phyloP scores from a whole-genome alignment of 2,113 vertebrate species.

The Gasterosteus nipponicus region DNA sequence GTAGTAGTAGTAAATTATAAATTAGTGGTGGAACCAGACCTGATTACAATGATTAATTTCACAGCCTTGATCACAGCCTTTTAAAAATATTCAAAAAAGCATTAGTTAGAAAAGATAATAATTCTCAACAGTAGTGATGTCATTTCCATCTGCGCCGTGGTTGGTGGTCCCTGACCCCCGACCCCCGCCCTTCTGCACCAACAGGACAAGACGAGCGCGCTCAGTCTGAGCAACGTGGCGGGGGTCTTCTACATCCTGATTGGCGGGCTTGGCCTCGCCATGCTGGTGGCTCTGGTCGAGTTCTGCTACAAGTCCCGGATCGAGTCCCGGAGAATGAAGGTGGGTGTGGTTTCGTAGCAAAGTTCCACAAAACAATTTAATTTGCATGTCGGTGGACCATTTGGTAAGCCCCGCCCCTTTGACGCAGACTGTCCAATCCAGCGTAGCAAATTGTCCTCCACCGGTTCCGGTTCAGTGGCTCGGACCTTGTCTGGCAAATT shows the following conservation, averaged over 20 bases:
- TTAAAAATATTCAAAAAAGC: background rate
- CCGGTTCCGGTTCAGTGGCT: no score
- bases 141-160: background rate
- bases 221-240: conserved; percentile 98
- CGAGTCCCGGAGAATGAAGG: conserved; percentile 97
- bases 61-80: conserved; percentile 8
- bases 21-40: background rate
- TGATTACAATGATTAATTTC: background rate
- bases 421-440: no score
- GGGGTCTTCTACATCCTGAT: conserved; percentile 99
- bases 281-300: conserved; percentile 98
- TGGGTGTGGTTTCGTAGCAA: conserved; percentile 67
- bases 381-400: no score
- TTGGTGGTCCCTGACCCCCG: conserved; percentile 47
- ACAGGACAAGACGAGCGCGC: conserved; percentile 97
- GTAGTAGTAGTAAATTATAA: no score
- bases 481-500: no score
- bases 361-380: background rate
- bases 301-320: conserved; percentile 99
- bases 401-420: background rate
- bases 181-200: conserved; percentile 50
- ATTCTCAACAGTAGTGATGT: background rate
- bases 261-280: conserved; percentile 95
- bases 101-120: background rate
- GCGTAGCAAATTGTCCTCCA: no score